Evolutionary conservation across 2,797 vertebrate species (phyloP), one percentile per base, ranked within the genome.

Genomic region (Danio albolineatus): DNA sequence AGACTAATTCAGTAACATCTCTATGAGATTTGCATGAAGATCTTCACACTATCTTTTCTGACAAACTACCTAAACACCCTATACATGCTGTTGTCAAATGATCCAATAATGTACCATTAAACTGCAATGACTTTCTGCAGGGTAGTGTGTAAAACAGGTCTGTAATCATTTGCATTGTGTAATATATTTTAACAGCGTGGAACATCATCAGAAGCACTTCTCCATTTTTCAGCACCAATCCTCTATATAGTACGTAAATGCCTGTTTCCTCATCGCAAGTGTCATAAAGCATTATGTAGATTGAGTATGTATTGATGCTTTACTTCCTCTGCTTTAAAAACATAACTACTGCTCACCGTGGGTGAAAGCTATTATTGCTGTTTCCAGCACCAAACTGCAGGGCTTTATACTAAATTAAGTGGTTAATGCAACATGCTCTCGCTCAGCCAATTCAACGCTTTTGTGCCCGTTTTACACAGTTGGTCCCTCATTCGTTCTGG

Each of bases 41-140:
- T 51, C 12, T 49, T 46, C 14, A 66, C 53, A 57, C 12, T 61
- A 71, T 13, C 14, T 61, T 28, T 44, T 21, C 44, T 51, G 43
- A 57, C 38, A 75, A 54, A 46, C 59, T 41, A 14, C 53, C 28
- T 44, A 56, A n/a, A 57, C 59, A 43, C 66, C 43, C 61, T 14
- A 19, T 38, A 41, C 39, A 53, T 16, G 57, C 57, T 60, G 69
- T 80, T 76, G 65, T 54, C 51, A 78, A 84, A 80, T 57, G 82
- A 74, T 78, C 80, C 80, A 80, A 84, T 86, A 82, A 82, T 78
- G 78, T 73, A 83, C 69, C 59, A 83, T 83, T 82, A 80, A 72
- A 77, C 59, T 67, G 61, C 78, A 79, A 85, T 83, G 75, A 82
- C 79, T 84, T 81, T 64, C 80, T 81, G 73, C 53, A 64, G 38